Conservation (phyloP, 2,113 vertebrate genomes). For the Chunga burmeisteri region DNA sequence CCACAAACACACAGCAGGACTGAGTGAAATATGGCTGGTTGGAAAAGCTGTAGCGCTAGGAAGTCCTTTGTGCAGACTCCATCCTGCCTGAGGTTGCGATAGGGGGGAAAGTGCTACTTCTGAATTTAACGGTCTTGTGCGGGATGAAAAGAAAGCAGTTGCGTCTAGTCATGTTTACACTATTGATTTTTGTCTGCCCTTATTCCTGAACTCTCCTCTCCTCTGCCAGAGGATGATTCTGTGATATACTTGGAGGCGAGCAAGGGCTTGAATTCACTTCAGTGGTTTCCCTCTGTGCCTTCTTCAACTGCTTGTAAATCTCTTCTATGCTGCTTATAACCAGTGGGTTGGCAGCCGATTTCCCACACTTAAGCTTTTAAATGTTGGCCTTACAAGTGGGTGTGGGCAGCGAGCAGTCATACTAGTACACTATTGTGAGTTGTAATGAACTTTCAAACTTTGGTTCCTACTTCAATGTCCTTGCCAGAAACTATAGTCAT, state of each 20-base stretch:
- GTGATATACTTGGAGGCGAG: neutral
- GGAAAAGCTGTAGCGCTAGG: neutral
- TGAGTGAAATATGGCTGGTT: rapidly evolving
- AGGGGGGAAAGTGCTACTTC: neutral
- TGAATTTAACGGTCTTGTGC: rapidly evolving
- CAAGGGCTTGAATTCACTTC: neutral
- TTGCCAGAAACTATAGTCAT: neutral
- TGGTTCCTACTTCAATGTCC: rapidly evolving
- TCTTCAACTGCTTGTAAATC: neutral
- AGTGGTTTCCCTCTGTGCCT: neutral
- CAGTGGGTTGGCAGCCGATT: neutral
- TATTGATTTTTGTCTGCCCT: neutral
- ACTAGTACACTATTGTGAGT: neutral
- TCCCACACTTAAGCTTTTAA: neutral
- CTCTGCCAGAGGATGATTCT: neutral
- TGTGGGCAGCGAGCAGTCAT: neutral
- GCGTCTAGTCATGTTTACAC: neutral
- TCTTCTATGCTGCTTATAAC: neutral
- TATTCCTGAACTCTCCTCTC: rapidly evolving
- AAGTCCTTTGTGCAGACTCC: neutral
- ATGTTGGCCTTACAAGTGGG: rapidly evolving
- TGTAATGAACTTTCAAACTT: neutral
- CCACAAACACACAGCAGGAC: rapidly evolving
- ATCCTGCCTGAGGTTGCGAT: rapidly evolving
- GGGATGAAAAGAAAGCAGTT: neutral